Evolutionary conservation across 2,888 invertebrate genomes (phyloP).

Genomic region (Ephialtes manifestator): DNA sequence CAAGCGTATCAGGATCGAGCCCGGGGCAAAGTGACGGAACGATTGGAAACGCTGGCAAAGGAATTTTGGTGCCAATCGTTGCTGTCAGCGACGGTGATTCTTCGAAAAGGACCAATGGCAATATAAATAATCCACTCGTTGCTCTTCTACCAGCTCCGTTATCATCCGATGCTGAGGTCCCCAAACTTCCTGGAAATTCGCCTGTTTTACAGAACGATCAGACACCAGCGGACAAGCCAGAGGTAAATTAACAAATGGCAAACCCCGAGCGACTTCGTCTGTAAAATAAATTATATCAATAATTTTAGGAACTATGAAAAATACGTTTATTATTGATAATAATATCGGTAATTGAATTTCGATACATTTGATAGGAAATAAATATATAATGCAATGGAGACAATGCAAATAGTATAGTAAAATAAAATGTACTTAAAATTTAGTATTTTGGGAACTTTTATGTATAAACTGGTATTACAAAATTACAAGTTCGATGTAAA

Average conservation of each 20-base stretch:
- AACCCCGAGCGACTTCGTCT: conserved; percentile 10
- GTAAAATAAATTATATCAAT: neutral
- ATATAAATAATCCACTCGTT: conserved; percentile 49
- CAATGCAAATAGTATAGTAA: too few species aligned
- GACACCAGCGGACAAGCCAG: conserved; percentile 26
- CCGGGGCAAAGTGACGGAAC: neutral
- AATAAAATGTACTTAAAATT: too few species aligned
- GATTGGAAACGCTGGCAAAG: conserved; percentile 33
- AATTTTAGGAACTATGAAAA: neutral
- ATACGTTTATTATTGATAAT: neutral
- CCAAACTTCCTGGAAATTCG: conserved; percentile 43
- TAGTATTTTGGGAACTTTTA: too few species aligned
- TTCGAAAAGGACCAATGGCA: conserved; percentile 13
- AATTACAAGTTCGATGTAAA: too few species aligned
- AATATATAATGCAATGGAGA: too few species aligned
- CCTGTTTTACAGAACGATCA: conserved; percentile 49
- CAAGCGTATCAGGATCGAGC: neutral
- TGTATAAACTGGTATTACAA: too few species aligned
- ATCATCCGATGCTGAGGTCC: neutral
- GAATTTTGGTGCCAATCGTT: conserved; percentile 62
- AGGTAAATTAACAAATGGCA: conserved; percentile 59
- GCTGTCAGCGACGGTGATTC: conserved; percentile 46
- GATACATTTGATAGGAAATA: too few species aligned
- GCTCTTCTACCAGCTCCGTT: conserved; percentile 56
- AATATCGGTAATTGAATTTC: neutral